phyloP scores from a whole-genome alignment of 2,888 invertebrate species.

The Byasa hedistus region DNA sequence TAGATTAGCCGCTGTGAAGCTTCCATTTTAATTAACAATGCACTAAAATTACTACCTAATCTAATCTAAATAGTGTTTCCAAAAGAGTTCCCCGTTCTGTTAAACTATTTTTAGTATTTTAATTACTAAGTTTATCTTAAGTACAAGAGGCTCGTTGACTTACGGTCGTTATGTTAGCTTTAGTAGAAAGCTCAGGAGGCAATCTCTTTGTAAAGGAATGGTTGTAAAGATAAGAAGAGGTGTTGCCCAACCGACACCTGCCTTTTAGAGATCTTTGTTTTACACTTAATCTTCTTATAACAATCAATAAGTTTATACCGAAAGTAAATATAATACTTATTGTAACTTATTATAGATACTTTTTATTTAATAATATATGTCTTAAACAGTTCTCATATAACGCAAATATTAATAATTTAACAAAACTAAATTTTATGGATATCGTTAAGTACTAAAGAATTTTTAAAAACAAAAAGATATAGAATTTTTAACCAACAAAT shows the following conservation, averaged over 20 bases:
- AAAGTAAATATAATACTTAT: too few relatives aligned
- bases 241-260: conserved; percentile 3
- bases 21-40: conserved; percentile 1
- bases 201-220: conserved; percentile 13
- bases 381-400: too few relatives aligned
- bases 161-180: conserved; percentile 3
- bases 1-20: background rate
- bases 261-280: conserved; percentile 1
- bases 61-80: conserved; percentile 19
- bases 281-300: too few relatives aligned
- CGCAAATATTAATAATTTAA: too few relatives aligned
- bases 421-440: too few relatives aligned
- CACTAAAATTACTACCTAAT: conserved; percentile 4
- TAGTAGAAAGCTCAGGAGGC: conserved; percentile 17
- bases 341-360: too few relatives aligned
- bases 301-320: too few relatives aligned
- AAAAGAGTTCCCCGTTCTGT: background rate
- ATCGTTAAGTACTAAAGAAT: too few relatives aligned
- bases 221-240: conserved; percentile 18
- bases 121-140: conserved; percentile 32
- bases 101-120: conserved; percentile 23
- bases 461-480: too few relatives aligned
- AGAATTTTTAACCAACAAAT: too few relatives aligned
- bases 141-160: conserved; percentile 7
- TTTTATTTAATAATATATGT: too few relatives aligned